These are phyloP conservation scores for Sebastes miniatus DNA, from an alignment of 2,797 vertebrate species.

Conservation along the genomic window DNA sequence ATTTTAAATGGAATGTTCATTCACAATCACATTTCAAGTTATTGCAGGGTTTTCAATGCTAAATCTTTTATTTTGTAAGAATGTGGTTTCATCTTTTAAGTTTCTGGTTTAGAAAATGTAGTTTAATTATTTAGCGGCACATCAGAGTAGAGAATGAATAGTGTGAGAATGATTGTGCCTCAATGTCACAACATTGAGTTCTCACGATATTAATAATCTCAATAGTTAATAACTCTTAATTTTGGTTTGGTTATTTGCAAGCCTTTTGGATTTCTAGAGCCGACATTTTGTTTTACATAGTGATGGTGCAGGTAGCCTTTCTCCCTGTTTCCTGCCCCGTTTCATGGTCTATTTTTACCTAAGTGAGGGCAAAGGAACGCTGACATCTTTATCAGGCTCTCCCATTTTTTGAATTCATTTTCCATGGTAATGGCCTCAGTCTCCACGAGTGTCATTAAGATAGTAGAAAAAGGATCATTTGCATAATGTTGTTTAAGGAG, in stretches of 20 bases:
- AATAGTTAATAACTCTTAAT: neutral
- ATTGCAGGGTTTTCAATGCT: neutral
- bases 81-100: neutral
- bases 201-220: neutral
- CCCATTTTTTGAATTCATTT: neutral
- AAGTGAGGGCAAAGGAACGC: neutral
- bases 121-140: neutral
- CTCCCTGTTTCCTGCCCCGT: constrained; percentile 35
- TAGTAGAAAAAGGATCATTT: neutral
- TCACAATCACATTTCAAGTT: neutral
- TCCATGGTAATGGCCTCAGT: neutral
- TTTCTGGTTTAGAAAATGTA: neutral
- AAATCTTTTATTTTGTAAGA: neutral
- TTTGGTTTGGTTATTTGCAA: neutral
- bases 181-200: neutral
- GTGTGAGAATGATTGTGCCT: neutral
- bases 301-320: neutral
- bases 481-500: neutral
- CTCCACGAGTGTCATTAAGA: neutral
- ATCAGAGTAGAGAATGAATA: neutral
- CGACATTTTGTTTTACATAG: neutral
- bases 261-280: neutral
- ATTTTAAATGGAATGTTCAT: neutral
- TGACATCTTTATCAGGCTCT: neutral
- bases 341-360: constrained; percentile 58